These are phyloP conservation scores for Pandemis cinnamomeana DNA, from an alignment of 2,888 invertebrate genomes.

Conservation along the genomic window DNA sequence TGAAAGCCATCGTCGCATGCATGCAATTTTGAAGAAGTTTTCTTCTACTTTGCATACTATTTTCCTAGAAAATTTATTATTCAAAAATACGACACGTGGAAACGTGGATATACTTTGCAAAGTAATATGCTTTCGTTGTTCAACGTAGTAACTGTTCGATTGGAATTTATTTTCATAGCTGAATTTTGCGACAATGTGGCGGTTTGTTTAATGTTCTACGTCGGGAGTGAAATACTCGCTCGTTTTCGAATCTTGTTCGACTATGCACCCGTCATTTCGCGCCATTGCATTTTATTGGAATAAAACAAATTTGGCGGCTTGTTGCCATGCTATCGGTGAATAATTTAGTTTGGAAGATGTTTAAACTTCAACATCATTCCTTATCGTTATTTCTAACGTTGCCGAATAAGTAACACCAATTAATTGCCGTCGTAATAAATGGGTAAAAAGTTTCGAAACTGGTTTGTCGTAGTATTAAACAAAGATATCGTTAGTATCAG, in stretches of 20 bases:
- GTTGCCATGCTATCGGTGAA: background rate
- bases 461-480: background rate
- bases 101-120: background rate
- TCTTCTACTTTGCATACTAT: constrained; percentile 1
- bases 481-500: background rate
- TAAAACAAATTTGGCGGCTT: background rate
- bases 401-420: background rate
- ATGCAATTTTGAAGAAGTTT: background rate
- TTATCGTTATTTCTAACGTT: background rate
- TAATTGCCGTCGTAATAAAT: background rate
- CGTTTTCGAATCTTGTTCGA: background rate
- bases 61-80: background rate
- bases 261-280: background rate
- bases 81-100: background rate
- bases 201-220: background rate
- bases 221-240: background rate
- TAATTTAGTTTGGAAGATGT: background rate
- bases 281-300: background rate
- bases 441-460: background rate
- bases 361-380: background rate
- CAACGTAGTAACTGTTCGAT: background rate
- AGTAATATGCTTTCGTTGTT: background rate
- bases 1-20: background rate
- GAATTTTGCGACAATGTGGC: background rate
- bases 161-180: background rate